phyloP scores from a whole-genome alignment of 2,797 vertebrate species.

The Lutjanus argentimaculatus region DNA sequence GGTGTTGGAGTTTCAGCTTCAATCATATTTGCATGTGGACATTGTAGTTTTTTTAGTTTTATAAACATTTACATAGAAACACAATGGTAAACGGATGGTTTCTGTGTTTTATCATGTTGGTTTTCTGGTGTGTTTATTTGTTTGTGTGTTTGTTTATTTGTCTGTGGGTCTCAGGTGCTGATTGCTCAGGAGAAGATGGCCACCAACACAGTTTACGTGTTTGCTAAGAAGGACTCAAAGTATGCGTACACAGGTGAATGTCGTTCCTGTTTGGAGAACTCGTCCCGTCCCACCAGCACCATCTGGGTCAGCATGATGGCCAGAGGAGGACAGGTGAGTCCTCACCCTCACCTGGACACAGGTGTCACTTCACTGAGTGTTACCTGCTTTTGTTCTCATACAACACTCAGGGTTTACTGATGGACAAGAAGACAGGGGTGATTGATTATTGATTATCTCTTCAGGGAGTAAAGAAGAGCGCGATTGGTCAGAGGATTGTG shows the following conservation, averaged over 20 bases:
- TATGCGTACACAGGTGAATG: constrained; percentile 98
- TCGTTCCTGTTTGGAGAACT: constrained; percentile 97
- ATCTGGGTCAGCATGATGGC: constrained; percentile 99
- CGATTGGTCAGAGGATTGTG: constrained; percentile 98
- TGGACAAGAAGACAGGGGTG: not conserved
- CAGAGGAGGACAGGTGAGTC: constrained; percentile 95
- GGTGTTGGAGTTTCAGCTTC: no score
- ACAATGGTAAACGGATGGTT: no score
- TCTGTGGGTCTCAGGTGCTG: constrained; percentile 88
- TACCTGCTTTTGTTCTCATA: no score
- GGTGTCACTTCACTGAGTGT: no score
- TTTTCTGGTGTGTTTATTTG: not conserved
- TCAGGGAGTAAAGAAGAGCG: constrained; percentile 98
- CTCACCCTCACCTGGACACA: not conserved
- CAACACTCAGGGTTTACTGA: no score
- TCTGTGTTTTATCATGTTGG: no score
- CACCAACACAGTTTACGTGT: constrained; percentile 99
- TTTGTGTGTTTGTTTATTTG: not conserved
- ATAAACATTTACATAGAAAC: no score
- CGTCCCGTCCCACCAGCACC: constrained; percentile 97
- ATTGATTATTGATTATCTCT: not conserved
- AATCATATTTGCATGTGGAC: not conserved
- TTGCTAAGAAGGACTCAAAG: constrained; percentile 99
- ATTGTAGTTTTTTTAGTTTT: not conserved
- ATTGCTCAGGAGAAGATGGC: constrained; percentile 99